These are phyloP conservation scores for Conops quadrifasciatus DNA, from an alignment of 2,888 invertebrate genomes.

Conservation along the genomic window DNA sequence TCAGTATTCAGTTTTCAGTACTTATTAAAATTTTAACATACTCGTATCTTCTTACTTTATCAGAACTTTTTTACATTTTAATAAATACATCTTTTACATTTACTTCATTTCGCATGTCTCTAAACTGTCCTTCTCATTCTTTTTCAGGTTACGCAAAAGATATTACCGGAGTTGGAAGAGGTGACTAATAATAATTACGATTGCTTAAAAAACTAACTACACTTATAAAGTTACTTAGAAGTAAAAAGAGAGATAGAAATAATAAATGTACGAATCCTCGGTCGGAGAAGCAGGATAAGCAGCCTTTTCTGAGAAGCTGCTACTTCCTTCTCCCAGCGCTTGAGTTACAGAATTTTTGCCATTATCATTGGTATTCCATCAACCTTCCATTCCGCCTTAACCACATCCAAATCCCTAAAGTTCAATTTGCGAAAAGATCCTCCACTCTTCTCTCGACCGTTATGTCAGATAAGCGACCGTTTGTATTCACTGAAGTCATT, in stretches of 20 bases:
- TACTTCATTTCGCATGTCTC: background rate
- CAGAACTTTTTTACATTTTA: too few relatives aligned
- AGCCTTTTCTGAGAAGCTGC: conserved; percentile 22
- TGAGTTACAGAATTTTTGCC: background rate
- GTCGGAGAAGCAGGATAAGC: conserved; percentile 5
- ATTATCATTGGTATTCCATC: background rate
- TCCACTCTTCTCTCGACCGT: background rate
- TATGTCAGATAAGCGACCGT: background rate
- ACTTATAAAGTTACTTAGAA: background rate
- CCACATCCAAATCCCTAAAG: conserved; percentile 25
- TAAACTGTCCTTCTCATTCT: conserved; percentile 35
- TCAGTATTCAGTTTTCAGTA: background rate
- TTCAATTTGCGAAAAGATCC: conserved; percentile 17
- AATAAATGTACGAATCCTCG: conserved; percentile 25
- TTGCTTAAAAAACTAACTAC: background rate
- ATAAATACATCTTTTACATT: too few relatives aligned
- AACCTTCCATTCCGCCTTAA: background rate
- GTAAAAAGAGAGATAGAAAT: conserved; percentile 12
- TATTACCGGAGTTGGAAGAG: conserved; percentile 65
- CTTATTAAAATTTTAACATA: background rate
- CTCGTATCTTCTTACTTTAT: background rate
- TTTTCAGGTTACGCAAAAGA: conserved; percentile 70
- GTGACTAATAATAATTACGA: conserved; percentile 47
- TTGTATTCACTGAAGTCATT: conserved; percentile 25
- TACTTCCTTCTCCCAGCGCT: background rate